Conservation (phyloP, 2,888 invertebrate genomes). For the Metallyticus violacea region DNA sequence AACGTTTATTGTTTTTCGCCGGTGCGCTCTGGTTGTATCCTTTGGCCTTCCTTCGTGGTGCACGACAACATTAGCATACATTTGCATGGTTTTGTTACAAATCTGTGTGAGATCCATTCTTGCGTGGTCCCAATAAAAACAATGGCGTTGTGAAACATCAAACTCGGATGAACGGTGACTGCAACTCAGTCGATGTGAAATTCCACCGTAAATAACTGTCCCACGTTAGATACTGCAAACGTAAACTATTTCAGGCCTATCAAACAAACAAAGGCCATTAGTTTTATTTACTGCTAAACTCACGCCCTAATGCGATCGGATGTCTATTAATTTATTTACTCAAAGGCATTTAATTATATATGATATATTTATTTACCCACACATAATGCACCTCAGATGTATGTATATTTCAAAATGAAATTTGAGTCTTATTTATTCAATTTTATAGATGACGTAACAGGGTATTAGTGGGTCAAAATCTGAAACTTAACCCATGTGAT, state of each 20-base stretch:
- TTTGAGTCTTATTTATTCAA: no score
- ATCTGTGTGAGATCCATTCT: not conserved
- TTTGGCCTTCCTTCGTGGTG: not conserved
- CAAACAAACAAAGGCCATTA: not conserved
- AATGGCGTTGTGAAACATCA: no score
- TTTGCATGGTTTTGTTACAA: no score
- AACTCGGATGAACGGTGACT: not conserved
- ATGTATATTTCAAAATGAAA: no score
- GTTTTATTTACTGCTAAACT: not conserved
- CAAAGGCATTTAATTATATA: not conserved
- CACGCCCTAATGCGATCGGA: no score
- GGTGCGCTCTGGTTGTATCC: not conserved
- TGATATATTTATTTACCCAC: not conserved
- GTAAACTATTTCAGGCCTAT: not conserved
- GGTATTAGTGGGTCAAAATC: no score
- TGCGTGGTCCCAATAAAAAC: not conserved
- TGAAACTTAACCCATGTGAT: no score
- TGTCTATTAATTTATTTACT: no score
- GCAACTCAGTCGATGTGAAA: not conserved
- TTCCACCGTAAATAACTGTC: not conserved
- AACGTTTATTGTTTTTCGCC: not conserved
- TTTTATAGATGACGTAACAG: no score
- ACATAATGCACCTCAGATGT: no score
- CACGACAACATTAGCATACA: not conserved
- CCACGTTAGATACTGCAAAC: no score